Base-by-base conservation (phyloP, 2,113 vertebrate genomes). In the Bufo bufo region DNA sequence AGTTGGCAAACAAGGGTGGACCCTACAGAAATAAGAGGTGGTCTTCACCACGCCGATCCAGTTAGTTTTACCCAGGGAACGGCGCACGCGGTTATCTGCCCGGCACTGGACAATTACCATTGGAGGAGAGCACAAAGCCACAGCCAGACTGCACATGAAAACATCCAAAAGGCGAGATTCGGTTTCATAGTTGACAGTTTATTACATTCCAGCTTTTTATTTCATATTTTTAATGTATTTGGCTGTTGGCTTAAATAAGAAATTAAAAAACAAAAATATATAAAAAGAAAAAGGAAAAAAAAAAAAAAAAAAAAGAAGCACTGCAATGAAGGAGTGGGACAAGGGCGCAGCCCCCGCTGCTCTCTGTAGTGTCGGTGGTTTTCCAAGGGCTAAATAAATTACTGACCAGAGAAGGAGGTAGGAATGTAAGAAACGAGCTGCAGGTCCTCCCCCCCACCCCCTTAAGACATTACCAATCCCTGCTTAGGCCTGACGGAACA, bases 161-260 rank as follows among this genome's bases (percentile, higher is more conserved):
- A 19, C 63, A 72, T 71, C 52, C 10, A 77, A 12, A 65, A 69
- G 77, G 11, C 77, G 20, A 16, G 14, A 43, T 71, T 71, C 77
- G 20, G 17, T 85, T 75, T 61, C 63, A 83, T 85, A 74, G 49
- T 87, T 87, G 81, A 84, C 87, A 88, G 65, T 84, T 88, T 88
- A 88, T 88, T 88, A 88, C 87, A 88, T 88, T 88, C 87, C 72
- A 81, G 74, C 71, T 88, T 82, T 83, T 83, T 82, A 71, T 72
- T 75, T 72, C 3, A 79, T 59, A 49, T 79, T 79, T 86, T 77
- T 17, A 8, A n/a, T 59, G 74, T 83, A 77, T 69, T 77, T 84
- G 87, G 87, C 87, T 78, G 81, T 88, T 84, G 71, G 81, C 81
- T 88, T 88, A 88, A 88, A 88, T 88, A 88, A 83, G 54, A 82